Conservation (phyloP, 1,140 invertebrate species). For the Lasioglossum baleicum region DNA sequence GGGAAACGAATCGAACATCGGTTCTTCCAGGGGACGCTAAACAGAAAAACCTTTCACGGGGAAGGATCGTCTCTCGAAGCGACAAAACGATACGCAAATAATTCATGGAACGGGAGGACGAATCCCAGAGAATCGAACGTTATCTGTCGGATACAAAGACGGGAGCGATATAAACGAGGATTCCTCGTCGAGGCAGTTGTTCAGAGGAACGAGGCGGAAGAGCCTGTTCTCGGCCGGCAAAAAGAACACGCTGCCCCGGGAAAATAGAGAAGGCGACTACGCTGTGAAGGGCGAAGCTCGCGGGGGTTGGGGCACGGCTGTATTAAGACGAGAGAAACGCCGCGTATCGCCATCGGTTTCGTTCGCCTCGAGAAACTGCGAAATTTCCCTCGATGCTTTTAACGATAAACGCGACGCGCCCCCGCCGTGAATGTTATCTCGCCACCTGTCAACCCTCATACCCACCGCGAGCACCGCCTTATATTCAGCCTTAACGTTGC, state of each 20-base stretch:
- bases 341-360: constrained; percentile 46
- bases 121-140: constrained; percentile 1
- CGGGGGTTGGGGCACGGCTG: neutral
- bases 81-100: constrained; percentile 8
- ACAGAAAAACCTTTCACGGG: neutral
- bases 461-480: constrained; percentile 52
- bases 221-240: neutral
- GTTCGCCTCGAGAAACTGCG: constrained; percentile 51
- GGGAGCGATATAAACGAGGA: neutral
- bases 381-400: constrained; percentile 69
- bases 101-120: constrained; percentile 13
- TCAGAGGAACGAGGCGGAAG: neutral
- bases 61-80: neutral
- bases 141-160: neutral
- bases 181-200: neutral
- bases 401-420: constrained; percentile 62
- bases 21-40: neutral
- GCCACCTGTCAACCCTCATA: constrained; percentile 62
- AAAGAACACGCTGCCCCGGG: constrained; percentile 27
- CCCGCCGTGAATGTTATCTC: constrained; percentile 64
- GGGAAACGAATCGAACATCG: neutral
- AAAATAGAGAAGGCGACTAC: neutral
- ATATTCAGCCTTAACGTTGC: constrained; percentile 66
- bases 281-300: constrained; percentile 13
- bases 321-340: constrained; percentile 36